These are phyloP conservation scores for Tetrao urogallus DNA, from an alignment of 2,113 vertebrate genomes.

Conservation along the genomic window DNA sequence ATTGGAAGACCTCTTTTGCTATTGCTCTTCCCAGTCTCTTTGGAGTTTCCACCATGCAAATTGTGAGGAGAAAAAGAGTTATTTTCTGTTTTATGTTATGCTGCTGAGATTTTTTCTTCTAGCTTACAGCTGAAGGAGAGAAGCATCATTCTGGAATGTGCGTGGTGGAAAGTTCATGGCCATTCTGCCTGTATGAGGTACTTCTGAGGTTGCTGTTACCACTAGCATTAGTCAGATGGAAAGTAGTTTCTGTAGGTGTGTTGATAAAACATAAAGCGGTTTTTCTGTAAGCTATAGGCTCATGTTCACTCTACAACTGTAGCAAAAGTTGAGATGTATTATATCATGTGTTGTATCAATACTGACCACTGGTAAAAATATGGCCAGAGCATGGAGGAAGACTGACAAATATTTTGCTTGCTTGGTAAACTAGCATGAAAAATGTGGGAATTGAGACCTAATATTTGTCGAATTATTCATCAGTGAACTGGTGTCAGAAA, in stretches of 20 bases:
- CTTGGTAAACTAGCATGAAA: background rate
- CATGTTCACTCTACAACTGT: accelerated
- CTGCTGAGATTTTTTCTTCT: background rate
- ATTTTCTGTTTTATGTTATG: background rate
- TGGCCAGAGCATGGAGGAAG: background rate
- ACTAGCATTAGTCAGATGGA: background rate
- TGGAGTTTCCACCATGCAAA: background rate
- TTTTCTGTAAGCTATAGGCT: background rate
- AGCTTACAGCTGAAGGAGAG: background rate
- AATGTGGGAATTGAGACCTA: background rate
- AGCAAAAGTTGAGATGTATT: background rate
- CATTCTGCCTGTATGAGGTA: background rate
- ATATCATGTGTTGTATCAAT: background rate
- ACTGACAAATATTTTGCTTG: background rate
- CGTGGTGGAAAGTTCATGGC: background rate
- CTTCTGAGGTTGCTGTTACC: background rate
- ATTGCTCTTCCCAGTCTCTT: background rate
- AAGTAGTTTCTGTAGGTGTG: background rate
- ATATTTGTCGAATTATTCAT: background rate
- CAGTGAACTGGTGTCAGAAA: background rate
- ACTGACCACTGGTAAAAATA: background rate
- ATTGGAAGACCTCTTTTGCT: background rate
- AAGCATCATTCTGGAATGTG: background rate
- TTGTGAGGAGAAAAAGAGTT: background rate
- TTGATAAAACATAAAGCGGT: background rate